Conservation (phyloP, 2,113 vertebrate genomes). For the Toxotes jaculatrix region DNA sequence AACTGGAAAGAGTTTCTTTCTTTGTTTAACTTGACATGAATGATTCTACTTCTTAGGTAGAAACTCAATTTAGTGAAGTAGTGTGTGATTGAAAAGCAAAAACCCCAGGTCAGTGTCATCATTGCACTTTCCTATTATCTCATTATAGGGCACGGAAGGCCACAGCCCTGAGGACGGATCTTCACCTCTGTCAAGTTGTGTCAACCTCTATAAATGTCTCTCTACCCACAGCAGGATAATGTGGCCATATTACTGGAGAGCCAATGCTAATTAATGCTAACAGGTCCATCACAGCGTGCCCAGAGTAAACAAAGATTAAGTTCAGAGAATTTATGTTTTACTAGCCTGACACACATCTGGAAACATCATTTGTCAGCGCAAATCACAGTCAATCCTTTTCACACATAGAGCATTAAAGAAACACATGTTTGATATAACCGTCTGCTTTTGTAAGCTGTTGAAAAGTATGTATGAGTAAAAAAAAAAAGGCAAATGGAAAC, state of each 20-base stretch:
- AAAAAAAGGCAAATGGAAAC: slow-evolving; percentile 65
- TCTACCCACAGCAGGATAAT: slow-evolving; percentile 37
- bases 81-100: slow-evolving; percentile 24
- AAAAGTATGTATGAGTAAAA: slow-evolving; percentile 34
- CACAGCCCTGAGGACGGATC: slow-evolving; percentile 49
- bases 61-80: slow-evolving; percentile 20
- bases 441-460: slow-evolving; percentile 56
- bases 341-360: slow-evolving; percentile 59
- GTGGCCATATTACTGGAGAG: slow-evolving; percentile 36
- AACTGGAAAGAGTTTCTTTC: not conserved
- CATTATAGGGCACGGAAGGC: slow-evolving; percentile 51
- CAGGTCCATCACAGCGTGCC: slow-evolving; percentile 54
- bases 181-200: slow-evolving; percentile 65
- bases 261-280: slow-evolving; percentile 73
- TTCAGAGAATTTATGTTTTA: slow-evolving; percentile 39
- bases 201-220: slow-evolving; percentile 67
- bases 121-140: slow-evolving; percentile 48
- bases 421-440: slow-evolving; percentile 65
- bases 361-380: slow-evolving; percentile 58
- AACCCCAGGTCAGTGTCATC: slow-evolving; percentile 47
- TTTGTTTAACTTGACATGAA: not conserved
- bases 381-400: slow-evolving; percentile 59
- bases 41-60: not conserved
- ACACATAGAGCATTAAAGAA: slow-evolving; percentile 41
- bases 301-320: slow-evolving; percentile 64